Base-by-base conservation (phyloP, 2,113 vertebrate genomes). In the Anoplopoma fimbria region DNA sequence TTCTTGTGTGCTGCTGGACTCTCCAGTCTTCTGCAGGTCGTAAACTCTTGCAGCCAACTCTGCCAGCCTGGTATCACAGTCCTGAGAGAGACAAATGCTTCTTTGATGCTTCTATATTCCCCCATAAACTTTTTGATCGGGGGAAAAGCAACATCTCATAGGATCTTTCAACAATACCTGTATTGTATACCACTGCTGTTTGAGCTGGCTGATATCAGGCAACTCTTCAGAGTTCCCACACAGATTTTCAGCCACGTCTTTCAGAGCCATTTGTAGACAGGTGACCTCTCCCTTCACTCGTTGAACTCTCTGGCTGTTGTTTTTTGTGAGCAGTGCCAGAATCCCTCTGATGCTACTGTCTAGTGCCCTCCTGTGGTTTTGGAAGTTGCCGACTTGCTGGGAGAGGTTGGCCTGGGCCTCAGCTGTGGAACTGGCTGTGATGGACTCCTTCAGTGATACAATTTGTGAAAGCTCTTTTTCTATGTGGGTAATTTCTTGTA, bases 361-460 rank as follows among this genome's bases (percentile, higher is more conserved):
- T 47, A 87, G 87, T 17, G 65, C 83, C 81, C 79, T 79, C 83
- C 78, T 75, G 64, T 92, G 93, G 78, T 72, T 69, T 17, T 84
- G 79, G 27, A 88, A 71, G 27, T 19, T 8, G 33, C 51, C 29
- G 38, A 89, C 19, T 55, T 89, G 58, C 81, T 77, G 86, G 23
- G 73, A 86, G 13, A 91, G 17, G 23, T 77, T 60, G 36, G 36
- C 25, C 68, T 51, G 77, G 27, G 69, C 88, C 31, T 92, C 82
- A 2, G 33, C 34, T 19, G 73, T 75, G 27, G 17, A 57, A 17
- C 61, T 65, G 23, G 40, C 19, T 25, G 45, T 0, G 31, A 81
- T 51, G 0, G 74, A 77, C 73, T 91, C 74, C 34, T 79, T 84
- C 15, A 81, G 71, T 9, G 60, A 45, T 31, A 2, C 34, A 49